Conservation (phyloP, 2,888 invertebrate genomes). For the Diploptera punctata region DNA sequence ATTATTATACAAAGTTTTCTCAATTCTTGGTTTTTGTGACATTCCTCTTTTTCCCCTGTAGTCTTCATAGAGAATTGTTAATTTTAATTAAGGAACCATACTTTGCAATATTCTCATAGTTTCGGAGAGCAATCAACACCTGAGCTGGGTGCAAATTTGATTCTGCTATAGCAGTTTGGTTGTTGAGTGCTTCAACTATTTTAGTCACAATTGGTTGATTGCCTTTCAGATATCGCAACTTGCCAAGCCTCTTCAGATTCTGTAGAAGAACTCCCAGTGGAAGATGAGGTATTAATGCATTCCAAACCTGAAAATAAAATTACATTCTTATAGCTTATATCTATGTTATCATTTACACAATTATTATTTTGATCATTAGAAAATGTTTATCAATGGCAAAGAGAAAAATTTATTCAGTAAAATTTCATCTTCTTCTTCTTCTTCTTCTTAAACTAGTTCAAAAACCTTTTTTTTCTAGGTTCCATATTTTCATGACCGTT, state of each 20-base stretch:
- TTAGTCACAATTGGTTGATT: slow-evolving; percentile 60
- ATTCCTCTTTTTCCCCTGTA: not conserved
- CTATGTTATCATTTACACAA: too few species aligned
- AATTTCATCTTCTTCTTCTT: too few species aligned
- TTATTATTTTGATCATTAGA: too few species aligned
- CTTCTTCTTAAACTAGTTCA: too few species aligned
- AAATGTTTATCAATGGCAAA: too few species aligned
- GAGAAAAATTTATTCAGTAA: too few species aligned
- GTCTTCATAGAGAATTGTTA: slow-evolving; percentile 26
- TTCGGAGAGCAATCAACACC: slow-evolving; percentile 64
- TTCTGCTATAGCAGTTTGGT: slow-evolving; percentile 55
- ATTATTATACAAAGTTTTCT: too few species aligned
- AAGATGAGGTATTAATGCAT: slow-evolving; percentile 63
- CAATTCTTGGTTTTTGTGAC: too few species aligned
- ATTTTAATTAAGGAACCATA: too few species aligned
- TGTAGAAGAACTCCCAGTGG: slow-evolving; percentile 59
- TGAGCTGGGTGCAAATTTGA: slow-evolving; percentile 61
- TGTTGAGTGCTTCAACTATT: slow-evolving; percentile 60
- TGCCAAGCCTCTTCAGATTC: slow-evolving; percentile 66
- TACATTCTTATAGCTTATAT: too few species aligned
- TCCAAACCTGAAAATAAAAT: slow-evolving; percentile 66
- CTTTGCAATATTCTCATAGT: slow-evolving; percentile 69
- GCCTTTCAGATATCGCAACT: slow-evolving; percentile 64
- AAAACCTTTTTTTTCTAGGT: too few species aligned
- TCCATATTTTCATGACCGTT: too few species aligned